phyloP scores from a whole-genome alignment of 2,113 vertebrate genomes.

The Cephalopterus ornatus region DNA sequence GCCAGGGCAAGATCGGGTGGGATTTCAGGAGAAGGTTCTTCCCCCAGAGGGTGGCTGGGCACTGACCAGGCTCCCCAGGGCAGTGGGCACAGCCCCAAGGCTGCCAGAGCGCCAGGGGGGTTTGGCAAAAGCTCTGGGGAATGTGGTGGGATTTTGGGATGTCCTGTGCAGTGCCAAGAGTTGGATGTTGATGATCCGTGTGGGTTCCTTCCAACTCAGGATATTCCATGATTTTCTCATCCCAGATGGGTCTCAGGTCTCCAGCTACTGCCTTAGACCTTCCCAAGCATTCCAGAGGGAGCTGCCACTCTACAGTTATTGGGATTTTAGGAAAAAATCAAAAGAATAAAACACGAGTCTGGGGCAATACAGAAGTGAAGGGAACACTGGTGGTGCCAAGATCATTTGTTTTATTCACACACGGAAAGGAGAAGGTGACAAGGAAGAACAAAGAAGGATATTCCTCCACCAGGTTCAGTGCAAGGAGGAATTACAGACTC shows the following conservation, averaged over 20 bases:
- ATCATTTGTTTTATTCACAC: neutral
- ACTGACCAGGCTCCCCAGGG: neutral
- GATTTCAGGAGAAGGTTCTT: neutral
- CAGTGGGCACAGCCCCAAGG: neutral
- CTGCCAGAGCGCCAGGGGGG: neutral
- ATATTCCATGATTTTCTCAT: neutral
- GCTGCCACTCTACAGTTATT: neutral
- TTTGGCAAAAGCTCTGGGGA: neutral
- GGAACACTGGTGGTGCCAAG: neutral
- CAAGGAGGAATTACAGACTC: neutral
- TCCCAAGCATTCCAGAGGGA: accelerated
- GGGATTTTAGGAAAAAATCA: neutral
- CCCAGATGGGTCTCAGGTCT: neutral
- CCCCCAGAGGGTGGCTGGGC: neutral
- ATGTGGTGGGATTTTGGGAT: neutral
- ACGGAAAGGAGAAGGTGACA: neutral
- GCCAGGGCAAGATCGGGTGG: neutral
- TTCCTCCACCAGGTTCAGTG: neutral
- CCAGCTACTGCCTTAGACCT: neutral
- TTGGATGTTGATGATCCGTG: neutral
- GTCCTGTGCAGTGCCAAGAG: no score
- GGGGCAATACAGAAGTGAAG: neutral
- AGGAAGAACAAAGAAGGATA: neutral
- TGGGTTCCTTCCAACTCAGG: neutral
- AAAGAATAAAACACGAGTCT: neutral